Evolutionary conservation across 2,113 vertebrate genomes (phyloP).

Genomic region (Pogonocichla stellata): DNA sequence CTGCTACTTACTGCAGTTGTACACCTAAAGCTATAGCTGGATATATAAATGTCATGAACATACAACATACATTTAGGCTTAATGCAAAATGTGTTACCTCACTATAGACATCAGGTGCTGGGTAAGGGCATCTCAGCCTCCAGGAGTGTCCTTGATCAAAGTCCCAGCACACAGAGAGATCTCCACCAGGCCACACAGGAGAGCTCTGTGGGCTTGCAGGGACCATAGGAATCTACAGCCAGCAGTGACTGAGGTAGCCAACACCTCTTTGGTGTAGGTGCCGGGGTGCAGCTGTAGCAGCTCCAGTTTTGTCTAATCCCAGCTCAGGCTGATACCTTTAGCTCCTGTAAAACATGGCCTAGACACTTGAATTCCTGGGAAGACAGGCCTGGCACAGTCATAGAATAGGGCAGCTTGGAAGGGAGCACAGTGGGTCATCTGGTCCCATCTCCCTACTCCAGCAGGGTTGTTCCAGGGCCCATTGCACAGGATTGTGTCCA

Average conservation of each 20-base stretch:
- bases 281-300: neutral
- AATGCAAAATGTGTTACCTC: neutral
- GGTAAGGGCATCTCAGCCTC: neutral
- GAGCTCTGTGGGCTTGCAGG: neutral
- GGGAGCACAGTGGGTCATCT: neutral
- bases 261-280: no score
- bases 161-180: neutral
- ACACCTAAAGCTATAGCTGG: neutral
- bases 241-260: neutral
- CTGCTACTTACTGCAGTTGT: neutral
- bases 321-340: neutral
- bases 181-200: rapidly evolving
- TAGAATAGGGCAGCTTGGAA: neutral
- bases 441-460: neutral
- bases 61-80: neutral
- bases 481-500: neutral
- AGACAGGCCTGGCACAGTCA: neutral
- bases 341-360: neutral
- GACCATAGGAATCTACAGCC: neutral
- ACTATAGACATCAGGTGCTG: neutral
- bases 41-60: neutral
- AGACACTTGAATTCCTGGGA: neutral
- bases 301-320: neutral
- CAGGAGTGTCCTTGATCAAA: no score
- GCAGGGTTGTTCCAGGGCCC: neutral